Base-by-base conservation (phyloP, 2,888 invertebrate genomes). In the Venusia cambrica region DNA sequence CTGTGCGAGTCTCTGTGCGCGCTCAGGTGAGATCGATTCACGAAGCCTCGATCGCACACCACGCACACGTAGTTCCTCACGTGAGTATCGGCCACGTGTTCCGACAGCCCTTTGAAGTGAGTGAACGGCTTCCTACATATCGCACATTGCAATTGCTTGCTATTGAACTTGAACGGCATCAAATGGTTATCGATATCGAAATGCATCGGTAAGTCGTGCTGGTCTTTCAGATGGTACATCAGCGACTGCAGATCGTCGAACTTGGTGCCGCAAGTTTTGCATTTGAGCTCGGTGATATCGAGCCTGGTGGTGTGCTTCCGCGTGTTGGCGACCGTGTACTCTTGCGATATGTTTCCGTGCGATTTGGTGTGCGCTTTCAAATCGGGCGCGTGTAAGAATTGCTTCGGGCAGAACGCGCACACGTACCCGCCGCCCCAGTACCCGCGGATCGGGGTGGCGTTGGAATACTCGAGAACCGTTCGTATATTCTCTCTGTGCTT, bases 41-140 rank as follows among this genome's bases (percentile, higher is more conserved):
- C 58, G 7, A 80, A 81, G 0, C 67, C 66, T 0, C 63, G 61
- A 2, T 61, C 64, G 27, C 80, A 81, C 0, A 50, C 41, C 0
- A 49, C 43, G 27, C 81, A 81, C 6, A 64, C 53, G 13, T 66
- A 77, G 33, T 79, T 79, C 4, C 64, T 58, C 9, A 68, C 75
- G 40, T 83, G 81, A 0, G 14, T 17, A 15, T 60, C 61, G 2
- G 66, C 68, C 75, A 79, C 77, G 11, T 83, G 81, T 4, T 70
- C 71, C 0, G 65, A 59, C 1, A 81, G 28, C 0, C 59, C 46
- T 37, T 75, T 76, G 33, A 78, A 76, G 31, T 46, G 60, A 6
- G 57, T 59, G 10, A 66, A 80, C 5, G 51, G 41, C 8, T 61
- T 57, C 0, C 42, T 31, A 32, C 83, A 83, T 1, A 62, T 54